Base-by-base conservation (phyloP, 2,797 vertebrate genomes). In the Vespertilio murinus region DNA sequence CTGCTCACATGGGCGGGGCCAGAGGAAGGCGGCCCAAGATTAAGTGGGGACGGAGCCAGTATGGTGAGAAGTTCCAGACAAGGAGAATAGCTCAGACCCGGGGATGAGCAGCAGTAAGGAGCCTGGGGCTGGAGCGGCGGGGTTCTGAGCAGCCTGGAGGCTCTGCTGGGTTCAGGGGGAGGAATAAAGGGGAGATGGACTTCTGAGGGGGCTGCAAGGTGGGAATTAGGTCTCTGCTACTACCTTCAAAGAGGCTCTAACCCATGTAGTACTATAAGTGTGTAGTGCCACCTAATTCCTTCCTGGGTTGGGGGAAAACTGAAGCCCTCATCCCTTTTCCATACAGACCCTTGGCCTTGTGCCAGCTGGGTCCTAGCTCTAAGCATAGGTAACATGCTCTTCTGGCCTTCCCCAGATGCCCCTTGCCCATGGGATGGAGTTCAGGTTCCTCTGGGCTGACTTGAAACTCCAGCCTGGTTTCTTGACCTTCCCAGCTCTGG, bases 1-100 rank as follows among this genome's bases (percentile, higher is more conserved):
- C 70, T 33, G 28, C 61, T 67, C 47, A 16, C 0, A 0, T 28
- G 2, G 6, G 59, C 3, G 1, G 30, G 8, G 28, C 18, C 5
- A 2, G 3, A 77, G 33, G 23, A 25, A 30, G 16, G 64, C 6
- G 30, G 23, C 33, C 33, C 52, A 28, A 61, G 64, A 40, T 47
- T n/a, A 40, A 18, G 52, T 42, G 6, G 0, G 13, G 49, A 8
- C 82, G 42, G 35, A 45, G 74, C 56, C 22, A 45, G 17, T 67
- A 71, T 35, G 33, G 18, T 12, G 38, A 54, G 67, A 40, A 38
- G 17, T 42, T 93, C 17, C 64, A 56, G 38, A 30, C 35, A 70
- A 71, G 42, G 6, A 42, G 30, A 49, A 7, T 8, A 40, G 78
- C 18, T 70, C 52, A 10, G 10, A n/a, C 30, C 12, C 38, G 45